Conservation (phyloP, 2,888 invertebrate genomes). For the Drosophila kambysellisi region DNA sequence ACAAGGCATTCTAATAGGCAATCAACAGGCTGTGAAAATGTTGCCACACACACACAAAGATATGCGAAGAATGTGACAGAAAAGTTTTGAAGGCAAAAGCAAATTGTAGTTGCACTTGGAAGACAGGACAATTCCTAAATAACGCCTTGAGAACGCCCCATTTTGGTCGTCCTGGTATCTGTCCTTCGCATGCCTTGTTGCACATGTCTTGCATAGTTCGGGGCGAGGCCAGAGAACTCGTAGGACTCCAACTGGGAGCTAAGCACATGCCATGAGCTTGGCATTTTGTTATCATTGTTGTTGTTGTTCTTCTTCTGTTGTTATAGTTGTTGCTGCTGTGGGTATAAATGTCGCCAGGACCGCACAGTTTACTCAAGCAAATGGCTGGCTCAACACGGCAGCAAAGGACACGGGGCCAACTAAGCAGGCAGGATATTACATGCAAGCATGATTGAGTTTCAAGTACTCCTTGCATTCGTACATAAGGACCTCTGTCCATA, state of each 20-base stretch:
- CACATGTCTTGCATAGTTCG: slow-evolving; percentile 71
- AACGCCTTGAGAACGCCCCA: slow-evolving; percentile 26
- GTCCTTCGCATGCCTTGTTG: slow-evolving; percentile 66
- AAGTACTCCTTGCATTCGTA: slow-evolving; percentile 49
- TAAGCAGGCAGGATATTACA: slow-evolving; percentile 74
- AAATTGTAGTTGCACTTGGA: slow-evolving; percentile 43
- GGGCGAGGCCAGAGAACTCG: slow-evolving; percentile 22
- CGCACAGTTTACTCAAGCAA: slow-evolving; percentile 81
- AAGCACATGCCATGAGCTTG: slow-evolving; percentile 66
- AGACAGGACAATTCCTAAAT: slow-evolving; percentile 34
- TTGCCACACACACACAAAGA: slow-evolving; percentile 31
- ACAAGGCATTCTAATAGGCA: slow-evolving; percentile 58
- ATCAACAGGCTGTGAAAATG: slow-evolving; percentile 71
- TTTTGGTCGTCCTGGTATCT: slow-evolving; percentile 35
- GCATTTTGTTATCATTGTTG: slow-evolving; percentile 71
- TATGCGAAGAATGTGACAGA: slow-evolving; percentile 68
- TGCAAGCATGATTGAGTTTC: slow-evolving; percentile 81
- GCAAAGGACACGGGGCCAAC: slow-evolving; percentile 47
- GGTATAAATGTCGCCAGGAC: slow-evolving; percentile 73
- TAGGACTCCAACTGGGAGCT: slow-evolving; percentile 49
- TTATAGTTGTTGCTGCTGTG: slow-evolving; percentile 33
- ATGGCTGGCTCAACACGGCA: slow-evolving; percentile 72
- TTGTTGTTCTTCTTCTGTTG: slow-evolving; percentile 10
- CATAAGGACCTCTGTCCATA: slow-evolving; percentile 12
- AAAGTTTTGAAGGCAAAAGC: slow-evolving; percentile 56